These are phyloP conservation scores for Hyperopisus bebe DNA, from an alignment of 2,113 vertebrate genomes.

Conservation along the genomic window DNA sequence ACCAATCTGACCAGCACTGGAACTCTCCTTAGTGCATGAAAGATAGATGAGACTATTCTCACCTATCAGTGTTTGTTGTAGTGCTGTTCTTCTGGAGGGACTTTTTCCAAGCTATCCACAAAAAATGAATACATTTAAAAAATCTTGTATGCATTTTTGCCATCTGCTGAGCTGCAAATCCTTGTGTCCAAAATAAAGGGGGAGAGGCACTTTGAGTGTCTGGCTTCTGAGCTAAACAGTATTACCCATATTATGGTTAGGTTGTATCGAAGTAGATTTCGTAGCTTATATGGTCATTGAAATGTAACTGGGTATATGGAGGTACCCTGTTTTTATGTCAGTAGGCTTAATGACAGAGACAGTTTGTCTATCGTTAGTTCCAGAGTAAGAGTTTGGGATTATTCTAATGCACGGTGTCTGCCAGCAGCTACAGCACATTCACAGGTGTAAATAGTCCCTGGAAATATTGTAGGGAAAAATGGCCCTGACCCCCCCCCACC, in stretches of 20 bases:
- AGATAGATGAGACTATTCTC: neutral
- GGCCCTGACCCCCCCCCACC: neutral
- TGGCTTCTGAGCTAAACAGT: neutral
- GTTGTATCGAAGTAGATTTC: neutral
- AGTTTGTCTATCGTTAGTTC: neutral
- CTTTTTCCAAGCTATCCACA: neutral
- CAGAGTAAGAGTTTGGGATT: neutral
- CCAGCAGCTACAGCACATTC: neutral
- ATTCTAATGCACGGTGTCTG: neutral
- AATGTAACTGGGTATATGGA: neutral
- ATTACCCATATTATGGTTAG: neutral
- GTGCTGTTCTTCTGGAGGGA: neutral
- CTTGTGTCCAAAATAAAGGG: neutral
- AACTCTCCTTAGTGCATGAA: neutral
- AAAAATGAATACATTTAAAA: neutral
- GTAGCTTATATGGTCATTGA: neutral
- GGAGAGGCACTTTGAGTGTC: neutral
- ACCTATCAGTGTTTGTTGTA: neutral
- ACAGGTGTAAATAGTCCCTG: neutral
- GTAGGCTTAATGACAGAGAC: neutral
- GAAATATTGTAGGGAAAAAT: neutral
- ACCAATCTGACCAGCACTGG: neutral
- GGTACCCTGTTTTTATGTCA: neutral
- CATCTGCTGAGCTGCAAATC: neutral
- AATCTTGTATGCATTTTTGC: neutral